Percentiles rank a stretch among this genome's conserved stretches.
phyloP scores from a whole-genome alignment of 2,888 invertebrate genomes.

The Fragum sueziense region DNA sequence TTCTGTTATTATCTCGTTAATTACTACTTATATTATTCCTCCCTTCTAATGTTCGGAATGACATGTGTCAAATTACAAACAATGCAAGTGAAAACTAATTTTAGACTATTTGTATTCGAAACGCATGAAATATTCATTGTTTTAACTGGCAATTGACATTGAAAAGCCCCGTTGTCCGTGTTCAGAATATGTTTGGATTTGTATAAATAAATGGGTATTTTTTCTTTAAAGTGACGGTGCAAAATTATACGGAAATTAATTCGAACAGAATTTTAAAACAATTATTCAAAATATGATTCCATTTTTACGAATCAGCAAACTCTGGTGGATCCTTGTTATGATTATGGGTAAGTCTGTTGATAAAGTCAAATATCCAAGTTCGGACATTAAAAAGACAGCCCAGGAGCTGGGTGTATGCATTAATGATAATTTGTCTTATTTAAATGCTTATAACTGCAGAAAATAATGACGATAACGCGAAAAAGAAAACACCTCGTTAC shows the following conservation, averaged over 20 bases:
- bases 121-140: constrained; percentile 48
- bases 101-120: constrained; percentile 15
- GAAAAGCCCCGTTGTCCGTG: background rate
- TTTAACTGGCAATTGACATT: constrained; percentile 36
- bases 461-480: background rate
- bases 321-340: background rate
- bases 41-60: no score
- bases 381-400: background rate
- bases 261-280: background rate
- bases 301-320: background rate
- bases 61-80: background rate
- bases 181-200: background rate
- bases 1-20: background rate
- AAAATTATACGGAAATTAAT: background rate
- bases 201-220: background rate
- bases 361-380: background rate
- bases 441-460: background rate
- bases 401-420: background rate
- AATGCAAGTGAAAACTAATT: constrained; percentile 16
- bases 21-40: background rate
- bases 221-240: background rate
- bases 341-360: background rate
- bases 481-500: no score
- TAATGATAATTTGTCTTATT: background rate
- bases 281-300: background rate